Base-by-base conservation (phyloP, 1,140 invertebrate genomes). In the Drosophila rhopaloa region DNA sequence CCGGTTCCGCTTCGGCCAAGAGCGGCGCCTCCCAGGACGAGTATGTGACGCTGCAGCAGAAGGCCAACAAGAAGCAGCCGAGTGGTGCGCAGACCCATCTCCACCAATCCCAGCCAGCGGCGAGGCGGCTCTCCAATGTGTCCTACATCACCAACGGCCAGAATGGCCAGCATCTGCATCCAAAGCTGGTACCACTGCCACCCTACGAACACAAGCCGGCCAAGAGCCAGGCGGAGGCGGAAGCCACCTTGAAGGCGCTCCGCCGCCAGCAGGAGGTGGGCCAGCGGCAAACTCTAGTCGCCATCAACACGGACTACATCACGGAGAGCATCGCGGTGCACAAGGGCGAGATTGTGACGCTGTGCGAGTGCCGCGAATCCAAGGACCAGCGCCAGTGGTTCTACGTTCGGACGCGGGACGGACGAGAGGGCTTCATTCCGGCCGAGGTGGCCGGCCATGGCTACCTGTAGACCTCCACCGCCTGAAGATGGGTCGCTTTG, bases 341-440 rank as follows among this genome's bases (percentile, higher is more conserved):
- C 41, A 95, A 95, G 80, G 96, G 96, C 5, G 96, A 97, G 74
- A 96, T 96, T 8, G 96, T 97, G 1, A 94, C 94, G 35, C 89
- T 97, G 41, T 91, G 96, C 16, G 93, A 94, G 76, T 93, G 93
- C 51, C 90, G 91, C 11, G 93, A 93, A 32, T 91, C 91, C 27
- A 93, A 94, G 71, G 91, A 92, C 68, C 91, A 91, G 61, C 80
- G 83, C 63, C 95, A 95, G 51, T 96, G 96, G 96, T 96, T 96
- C 91, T 96, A 95, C 92, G 94, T 97, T 1, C 93, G 93, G 78
- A 95, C 95, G 47, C 94, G 93, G 57, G 94, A 96, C 72, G 96
- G 95, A 0, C 93, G 91, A 47, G 95, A 96, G 78, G 96, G 96
- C 43, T 96, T 96, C 63, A 96, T 97, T 66, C 96, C 96, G 2